Conservation (phyloP, 2,113 vertebrate genomes). For the Eclectus roratus region DNA sequence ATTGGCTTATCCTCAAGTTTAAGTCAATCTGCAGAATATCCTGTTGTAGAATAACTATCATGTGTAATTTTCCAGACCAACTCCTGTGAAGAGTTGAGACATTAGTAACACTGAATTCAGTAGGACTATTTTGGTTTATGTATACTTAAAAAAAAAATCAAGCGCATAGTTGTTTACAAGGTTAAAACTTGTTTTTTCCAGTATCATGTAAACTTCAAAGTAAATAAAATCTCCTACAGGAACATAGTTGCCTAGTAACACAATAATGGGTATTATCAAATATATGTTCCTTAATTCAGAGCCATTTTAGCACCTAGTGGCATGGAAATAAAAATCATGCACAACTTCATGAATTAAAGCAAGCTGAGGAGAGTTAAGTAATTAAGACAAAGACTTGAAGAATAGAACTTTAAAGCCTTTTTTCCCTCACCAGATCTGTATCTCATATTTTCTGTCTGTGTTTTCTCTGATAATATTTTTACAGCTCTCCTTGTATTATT, state of each 20-base stretch:
- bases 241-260: neutral
- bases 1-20: constrained; percentile 12
- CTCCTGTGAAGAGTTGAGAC: neutral
- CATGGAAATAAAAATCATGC: neutral
- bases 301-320: neutral
- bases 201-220: neutral
- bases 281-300: neutral
- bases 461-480: neutral
- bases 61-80: constrained; percentile 15
- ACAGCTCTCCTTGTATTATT: neutral
- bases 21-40: constrained; percentile 13
- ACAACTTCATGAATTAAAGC: neutral
- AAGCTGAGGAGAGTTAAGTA: neutral
- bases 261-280: neutral
- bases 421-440: neutral
- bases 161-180: neutral
- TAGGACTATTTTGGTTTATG: neutral
- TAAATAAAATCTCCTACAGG: neutral
- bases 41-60: constrained; percentile 27
- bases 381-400: neutral
- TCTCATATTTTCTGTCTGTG: neutral
- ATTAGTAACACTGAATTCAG: neutral
- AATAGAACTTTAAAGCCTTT: neutral
- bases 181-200: neutral
- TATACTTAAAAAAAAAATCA: neutral